Percentiles rank a stretch among this genome's conserved stretches.
phyloP scores from a whole-genome alignment of 1,140 invertebrate genomes.

The Ceratoteleas bidentatus region DNA sequence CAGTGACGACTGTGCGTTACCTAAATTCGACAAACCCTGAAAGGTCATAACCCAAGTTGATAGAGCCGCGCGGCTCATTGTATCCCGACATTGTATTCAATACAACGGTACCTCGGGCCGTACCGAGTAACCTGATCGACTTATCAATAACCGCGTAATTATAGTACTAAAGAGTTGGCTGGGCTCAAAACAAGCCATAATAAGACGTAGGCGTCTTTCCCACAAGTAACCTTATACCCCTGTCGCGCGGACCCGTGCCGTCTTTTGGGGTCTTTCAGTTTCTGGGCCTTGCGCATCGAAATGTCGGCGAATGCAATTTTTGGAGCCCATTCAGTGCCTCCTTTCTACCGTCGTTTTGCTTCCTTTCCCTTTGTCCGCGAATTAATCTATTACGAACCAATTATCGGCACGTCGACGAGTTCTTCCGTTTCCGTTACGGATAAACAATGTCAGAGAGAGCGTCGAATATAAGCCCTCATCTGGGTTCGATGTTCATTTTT shows the following conservation, averaged over 20 bases:
- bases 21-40: conserved; percentile 30
- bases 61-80: conserved; percentile 52
- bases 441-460: conserved; percentile 1
- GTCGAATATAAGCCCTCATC: conserved; percentile 32
- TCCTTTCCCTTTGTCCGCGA: conserved; percentile 72
- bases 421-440: conserved; percentile 54
- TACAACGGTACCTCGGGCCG: conserved; percentile 67
- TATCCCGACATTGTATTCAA: conserved; percentile 70
- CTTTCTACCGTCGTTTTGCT: conserved; percentile 72
- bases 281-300: conserved; percentile 53
- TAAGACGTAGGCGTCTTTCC: conserved; percentile 81
- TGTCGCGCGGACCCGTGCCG: conserved; percentile 76
- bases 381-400: conserved; percentile 81
- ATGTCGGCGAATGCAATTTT: conserved; percentile 60
- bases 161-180: conserved; percentile 81
- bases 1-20: conserved; percentile 3
- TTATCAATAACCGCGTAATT: conserved; percentile 82
- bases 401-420: conserved; percentile 70
- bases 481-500: conserved; percentile 40
- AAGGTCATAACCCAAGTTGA: conserved; percentile 58
- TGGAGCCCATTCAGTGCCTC: conserved; percentile 67
- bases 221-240: conserved; percentile 81
- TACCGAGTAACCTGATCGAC: conserved; percentile 80
- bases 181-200: conserved; percentile 82
- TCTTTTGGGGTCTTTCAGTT: conserved; percentile 72